Percentiles rank a stretch among this genome's conserved stretches.
These are phyloP conservation scores for Malacoctenus gilli DNA, from an alignment of 2,797 vertebrate genomes.

Conservation along the genomic window DNA sequence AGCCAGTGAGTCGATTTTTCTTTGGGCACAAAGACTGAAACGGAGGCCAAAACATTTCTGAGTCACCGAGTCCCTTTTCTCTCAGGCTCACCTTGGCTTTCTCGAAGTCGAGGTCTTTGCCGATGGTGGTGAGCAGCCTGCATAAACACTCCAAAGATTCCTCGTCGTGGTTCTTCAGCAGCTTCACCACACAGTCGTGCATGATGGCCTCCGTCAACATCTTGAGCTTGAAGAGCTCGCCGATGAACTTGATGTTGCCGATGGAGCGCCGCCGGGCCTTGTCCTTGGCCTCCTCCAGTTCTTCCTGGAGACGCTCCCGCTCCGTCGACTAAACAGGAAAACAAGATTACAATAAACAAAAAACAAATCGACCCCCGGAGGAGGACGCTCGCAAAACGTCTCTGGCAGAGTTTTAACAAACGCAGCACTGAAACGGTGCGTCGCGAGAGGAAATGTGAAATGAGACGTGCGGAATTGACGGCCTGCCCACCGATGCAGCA, in stretches of 20 bases:
- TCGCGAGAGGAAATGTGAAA: not conserved
- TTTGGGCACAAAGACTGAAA: not conserved
- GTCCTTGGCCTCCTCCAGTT: conserved; percentile 94
- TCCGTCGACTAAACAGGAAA: conserved; percentile 85
- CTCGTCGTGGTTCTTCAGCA: conserved; percentile 95
- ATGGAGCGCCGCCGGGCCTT: conserved; percentile 94
- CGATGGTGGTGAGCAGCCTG: conserved; percentile 94
- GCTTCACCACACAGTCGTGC: conserved; percentile 97
- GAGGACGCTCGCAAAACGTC: too few species aligned
- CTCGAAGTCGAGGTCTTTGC: conserved; percentile 97
- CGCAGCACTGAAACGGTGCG: too few species aligned
- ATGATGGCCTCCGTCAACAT: conserved; percentile 98
- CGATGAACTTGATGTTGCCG: conserved; percentile 97
- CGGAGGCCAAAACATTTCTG: too few species aligned
- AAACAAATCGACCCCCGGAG: not conserved
- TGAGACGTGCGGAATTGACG: not conserved
- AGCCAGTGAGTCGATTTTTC: not conserved
- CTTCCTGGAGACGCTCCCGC: conserved; percentile 89
- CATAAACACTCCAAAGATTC: conserved; percentile 97
- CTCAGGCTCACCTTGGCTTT: conserved; percentile 92
- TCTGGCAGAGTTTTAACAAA: not conserved
- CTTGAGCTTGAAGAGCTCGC: conserved; percentile 97
- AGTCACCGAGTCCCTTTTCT: too few species aligned
- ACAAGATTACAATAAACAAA: not conserved
- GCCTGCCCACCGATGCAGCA: conserved; percentile 88